Base-by-base conservation (phyloP, 2,888 invertebrate species). In the Trachelus tabidus region DNA sequence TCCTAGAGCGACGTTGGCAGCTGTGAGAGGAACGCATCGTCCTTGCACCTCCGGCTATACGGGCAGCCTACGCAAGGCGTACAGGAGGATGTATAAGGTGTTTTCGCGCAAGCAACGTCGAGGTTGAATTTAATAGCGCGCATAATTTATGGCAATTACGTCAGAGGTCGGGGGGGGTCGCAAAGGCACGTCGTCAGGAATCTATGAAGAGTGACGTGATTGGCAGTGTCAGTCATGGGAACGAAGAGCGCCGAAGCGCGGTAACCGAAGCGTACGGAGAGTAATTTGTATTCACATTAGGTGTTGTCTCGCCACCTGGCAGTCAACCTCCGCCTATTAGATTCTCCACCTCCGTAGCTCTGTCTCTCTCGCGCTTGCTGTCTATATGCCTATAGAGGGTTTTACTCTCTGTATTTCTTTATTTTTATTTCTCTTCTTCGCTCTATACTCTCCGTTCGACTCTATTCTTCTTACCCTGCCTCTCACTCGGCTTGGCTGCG, bases 221-320 rank as follows among this genome's bases (percentile, higher is more conserved):
- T 86, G 86, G 87, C 85, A 85, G 83, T 79, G 82, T 81, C 88
- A 80, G 82, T 82, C 77, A 77, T 81, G 82, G 83, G 83, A 82
- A 69, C 68, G 71, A 73, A 74, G 75, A 75, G 83, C 83, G 83
- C 79, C 82, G 76, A 75, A 77, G 81, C 81, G 82, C 83, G 81
- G 83, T 83, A 85, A 82, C 83, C 83, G 84, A 81, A 85, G 85
- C 83, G 83, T 83, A 82, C 79, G 77, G 78, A 82, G 84, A 83
- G 84, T 87, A 88, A 87, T 88, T 88, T 88, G 88, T 88, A 88
- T 88, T 88, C 88, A 87, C 86, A 87, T 87, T 87, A 88, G 88
- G 85, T 83, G 84, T 87, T 87, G 86, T 88, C 88, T 88, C 83
- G 84, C 83, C 85, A 88, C 88, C 88, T 88, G 88, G 85, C 83